A percentile compares a stretch with the other conserved stretches of the same genome.
Evolutionary conservation across 2,113 vertebrate genomes (phyloP).

Genomic region (Ailurus styani): DNA sequence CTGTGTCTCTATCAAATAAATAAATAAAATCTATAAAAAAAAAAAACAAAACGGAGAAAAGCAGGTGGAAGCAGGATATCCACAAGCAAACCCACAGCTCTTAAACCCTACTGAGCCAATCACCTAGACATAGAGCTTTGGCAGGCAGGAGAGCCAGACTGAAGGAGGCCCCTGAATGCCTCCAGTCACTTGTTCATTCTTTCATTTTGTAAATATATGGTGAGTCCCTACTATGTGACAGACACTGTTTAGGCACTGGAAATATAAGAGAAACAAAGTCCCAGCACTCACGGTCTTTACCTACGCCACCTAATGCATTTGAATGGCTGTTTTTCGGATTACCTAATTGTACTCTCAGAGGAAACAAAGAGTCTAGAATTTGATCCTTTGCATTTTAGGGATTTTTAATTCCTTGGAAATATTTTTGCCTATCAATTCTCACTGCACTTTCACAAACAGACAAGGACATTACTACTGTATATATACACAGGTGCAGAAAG

Average conservation of each 20-base stretch:
- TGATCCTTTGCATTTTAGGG: neutral
- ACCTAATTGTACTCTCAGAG: neutral
- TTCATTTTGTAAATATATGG: neutral
- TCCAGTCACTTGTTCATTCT: neutral
- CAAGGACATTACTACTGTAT: neutral
- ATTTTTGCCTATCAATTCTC: neutral
- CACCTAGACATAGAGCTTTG: neutral
- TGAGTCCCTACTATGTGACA: neutral
- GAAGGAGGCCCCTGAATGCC: neutral
- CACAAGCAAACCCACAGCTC: neutral
- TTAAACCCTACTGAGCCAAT: neutral
- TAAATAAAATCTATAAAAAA: too few species aligned
- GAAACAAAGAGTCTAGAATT: neutral
- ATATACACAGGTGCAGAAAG: neutral
- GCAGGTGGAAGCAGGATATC: neutral
- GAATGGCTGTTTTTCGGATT: neutral
- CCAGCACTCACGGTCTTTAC: neutral
- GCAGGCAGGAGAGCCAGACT: neutral
- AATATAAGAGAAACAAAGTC: neutral
- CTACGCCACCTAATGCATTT: neutral
- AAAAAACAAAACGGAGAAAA: neutral
- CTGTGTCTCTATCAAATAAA: too few species aligned
- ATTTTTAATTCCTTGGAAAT: neutral
- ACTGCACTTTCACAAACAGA: neutral
- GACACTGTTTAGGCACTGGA: neutral